Percentiles rank a stretch among this genome's conserved stretches.
phyloP scores from a whole-genome alignment of 2,797 vertebrate genomes.

The Neoniphon sammara region DNA sequence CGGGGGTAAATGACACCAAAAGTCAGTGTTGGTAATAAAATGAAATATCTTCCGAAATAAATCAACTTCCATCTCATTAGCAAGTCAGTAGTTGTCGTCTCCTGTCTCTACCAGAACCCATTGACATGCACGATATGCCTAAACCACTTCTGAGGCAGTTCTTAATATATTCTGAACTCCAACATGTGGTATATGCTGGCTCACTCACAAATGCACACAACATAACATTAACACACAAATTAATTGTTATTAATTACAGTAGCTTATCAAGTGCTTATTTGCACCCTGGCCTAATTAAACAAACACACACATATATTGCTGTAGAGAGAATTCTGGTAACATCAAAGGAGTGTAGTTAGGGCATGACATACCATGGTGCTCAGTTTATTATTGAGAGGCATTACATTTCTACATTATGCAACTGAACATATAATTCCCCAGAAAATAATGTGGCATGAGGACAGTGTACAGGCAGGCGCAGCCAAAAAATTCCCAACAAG shows the following conservation, averaged over 20 bases:
- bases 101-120: too few species aligned
- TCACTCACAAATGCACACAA: too few species aligned
- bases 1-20: not conserved
- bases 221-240: too few species aligned
- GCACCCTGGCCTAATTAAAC: not conserved
- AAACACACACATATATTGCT: not conserved
- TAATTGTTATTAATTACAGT: not conserved
- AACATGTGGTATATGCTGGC: too few species aligned
- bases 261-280: not conserved
- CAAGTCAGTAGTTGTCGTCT: not conserved
- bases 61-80: constrained; percentile 1
- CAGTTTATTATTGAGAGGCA: constrained; percentile 34
- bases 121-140: too few species aligned
- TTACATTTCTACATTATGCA: constrained; percentile 36
- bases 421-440: constrained; percentile 38
- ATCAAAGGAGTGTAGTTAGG: constrained; percentile 1
- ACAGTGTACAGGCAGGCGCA: constrained; percentile 29
- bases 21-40: constrained; percentile 8
- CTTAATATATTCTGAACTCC: not conserved
- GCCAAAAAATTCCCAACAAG: constrained; percentile 42
- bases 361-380: not conserved
- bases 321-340: constrained; percentile 5
- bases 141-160: not conserved
- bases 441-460: constrained; percentile 29
- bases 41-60: not conserved